These are phyloP conservation scores for Dasypolia templi DNA, from an alignment of 2,888 invertebrate genomes.

Conservation along the genomic window DNA sequence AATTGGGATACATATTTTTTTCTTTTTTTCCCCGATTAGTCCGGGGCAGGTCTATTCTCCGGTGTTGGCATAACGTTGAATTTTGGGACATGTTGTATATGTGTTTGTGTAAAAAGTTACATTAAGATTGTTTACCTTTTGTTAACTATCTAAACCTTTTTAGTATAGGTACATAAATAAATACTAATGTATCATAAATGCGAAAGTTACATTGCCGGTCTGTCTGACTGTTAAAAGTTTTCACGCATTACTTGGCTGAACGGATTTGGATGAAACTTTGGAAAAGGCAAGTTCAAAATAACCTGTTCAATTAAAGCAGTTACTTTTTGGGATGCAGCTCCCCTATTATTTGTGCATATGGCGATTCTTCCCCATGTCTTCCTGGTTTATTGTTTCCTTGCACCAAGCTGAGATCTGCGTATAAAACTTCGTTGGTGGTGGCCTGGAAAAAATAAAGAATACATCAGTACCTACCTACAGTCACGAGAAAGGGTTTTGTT, in stretches of 20 bases:
- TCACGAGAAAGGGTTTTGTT: neutral
- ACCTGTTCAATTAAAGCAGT: neutral
- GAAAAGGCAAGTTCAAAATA: neutral
- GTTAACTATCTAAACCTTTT: too few relatives aligned
- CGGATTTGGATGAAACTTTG: neutral
- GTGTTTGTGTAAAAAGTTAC: too few relatives aligned
- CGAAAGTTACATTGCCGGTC: too few relatives aligned
- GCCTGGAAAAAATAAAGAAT: neutral
- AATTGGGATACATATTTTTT: too few relatives aligned
- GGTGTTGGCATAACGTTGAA: too few relatives aligned
- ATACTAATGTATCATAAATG: neutral
- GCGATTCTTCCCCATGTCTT: neutral
- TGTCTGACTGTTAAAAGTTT: neutral
- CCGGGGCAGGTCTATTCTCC: too few relatives aligned
- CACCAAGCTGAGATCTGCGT: constrained; percentile 26
- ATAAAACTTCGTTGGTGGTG: constrained; percentile 11
- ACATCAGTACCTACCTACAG: neutral
- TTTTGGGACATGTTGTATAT: too few relatives aligned
- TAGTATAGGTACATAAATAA: neutral
- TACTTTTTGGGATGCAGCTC: neutral
- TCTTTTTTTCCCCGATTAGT: too few relatives aligned
- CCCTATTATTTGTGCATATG: constrained; percentile 25
- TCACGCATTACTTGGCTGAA: neutral
- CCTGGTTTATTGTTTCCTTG: neutral
- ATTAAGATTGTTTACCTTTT: too few relatives aligned